Evolutionary conservation across 2,888 invertebrate genomes (phyloP), one percentile per base, ranked within the genome.

Genomic region (Campopleginae sp.): DNA sequence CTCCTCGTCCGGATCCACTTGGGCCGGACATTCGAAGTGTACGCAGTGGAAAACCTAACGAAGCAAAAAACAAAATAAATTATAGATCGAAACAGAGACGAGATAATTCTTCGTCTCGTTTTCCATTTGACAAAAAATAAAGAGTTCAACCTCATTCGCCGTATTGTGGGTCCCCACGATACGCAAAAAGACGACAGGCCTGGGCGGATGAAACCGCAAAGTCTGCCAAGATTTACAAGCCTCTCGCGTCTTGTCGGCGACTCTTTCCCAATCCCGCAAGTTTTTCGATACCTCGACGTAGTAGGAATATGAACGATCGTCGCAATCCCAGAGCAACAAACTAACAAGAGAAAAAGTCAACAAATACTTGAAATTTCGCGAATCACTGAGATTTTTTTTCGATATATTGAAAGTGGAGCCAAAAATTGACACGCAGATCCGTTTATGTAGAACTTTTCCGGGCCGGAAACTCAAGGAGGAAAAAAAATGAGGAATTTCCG

Each of bases 131-230:
- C 31, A n/a, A 17, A 31, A 51, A 65, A n/a, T n/a, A n/a, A n/a
- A n/a, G n/a, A n/a, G n/a, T 7, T 27, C 23, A 27, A 97, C 99
- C 96, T 99, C 99, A 94, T 99, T 99, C 0, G 98, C 99, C 17
- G 99, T 98, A 94, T 99, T 99, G 90, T 97, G 97, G 0, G 99
- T 99, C 85, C 99, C 99, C 74, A 98, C 97, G 89, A 99, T 98
- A 84, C 97, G 96, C 87, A 99, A 97, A 92, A 98, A 99, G 72
- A 98, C 98, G 51, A 99, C 97, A 0, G 98, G 97, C 68, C 97
- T 95, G 19, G 97, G 96, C 0, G 96, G 94, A 82, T 87, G 76
- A 94, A 99, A 99, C 77, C 95, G 95, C 66, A 99, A 96, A 81
- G 96, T 96, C 94, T 99, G 99, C 99, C 99, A 99, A 0, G 99